Percentiles rank a stretch among this genome's conserved stretches.
Evolutionary conservation across 2,113 vertebrate genomes (phyloP).

Genomic region (Nicator chloris): DNA sequence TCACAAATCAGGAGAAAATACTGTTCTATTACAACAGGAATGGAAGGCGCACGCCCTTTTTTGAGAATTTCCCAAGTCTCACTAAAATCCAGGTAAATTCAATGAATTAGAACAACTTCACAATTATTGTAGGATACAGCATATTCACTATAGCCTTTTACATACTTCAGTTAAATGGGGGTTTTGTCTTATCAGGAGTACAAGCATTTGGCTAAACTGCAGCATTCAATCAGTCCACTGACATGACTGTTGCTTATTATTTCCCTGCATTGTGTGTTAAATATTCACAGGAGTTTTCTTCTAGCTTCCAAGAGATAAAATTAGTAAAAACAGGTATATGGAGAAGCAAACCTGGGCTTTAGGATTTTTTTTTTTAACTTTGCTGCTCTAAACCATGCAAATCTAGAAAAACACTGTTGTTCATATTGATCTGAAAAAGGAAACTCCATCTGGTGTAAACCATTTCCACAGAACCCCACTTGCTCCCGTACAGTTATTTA

Average conservation of each 20-base stretch:
- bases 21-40: background rate
- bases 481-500: constrained; percentile 21
- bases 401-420: background rate
- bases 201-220: background rate
- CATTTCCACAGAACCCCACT: background rate
- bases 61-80: background rate
- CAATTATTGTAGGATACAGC: background rate
- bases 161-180: background rate
- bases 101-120: background rate
- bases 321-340: background rate
- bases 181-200: background rate
- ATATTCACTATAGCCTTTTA: background rate
- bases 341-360: background rate
- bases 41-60: background rate
- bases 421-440: background rate
- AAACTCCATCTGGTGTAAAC: background rate
- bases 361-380: background rate
- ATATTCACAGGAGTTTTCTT: background rate
- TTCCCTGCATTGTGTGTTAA: background rate
- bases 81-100: background rate
- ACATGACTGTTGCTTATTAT: background rate
- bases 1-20: background rate
- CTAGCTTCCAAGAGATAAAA: background rate
- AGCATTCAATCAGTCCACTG: background rate
- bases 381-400: background rate